Evolutionary conservation across 2,888 invertebrate genomes (phyloP).

Genomic region (Agrotis ipsilon): DNA sequence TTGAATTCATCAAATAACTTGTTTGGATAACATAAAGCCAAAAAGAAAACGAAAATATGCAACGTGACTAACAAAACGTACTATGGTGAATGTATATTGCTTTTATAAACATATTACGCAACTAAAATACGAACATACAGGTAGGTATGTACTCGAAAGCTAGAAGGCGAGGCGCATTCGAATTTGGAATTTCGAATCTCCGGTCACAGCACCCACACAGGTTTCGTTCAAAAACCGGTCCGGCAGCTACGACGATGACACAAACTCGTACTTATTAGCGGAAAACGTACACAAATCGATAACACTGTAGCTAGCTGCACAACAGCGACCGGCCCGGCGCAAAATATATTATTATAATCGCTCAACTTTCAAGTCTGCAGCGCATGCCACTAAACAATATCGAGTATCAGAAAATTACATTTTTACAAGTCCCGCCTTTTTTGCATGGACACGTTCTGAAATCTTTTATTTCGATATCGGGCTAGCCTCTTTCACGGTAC

Average conservation of each 20-base stretch:
- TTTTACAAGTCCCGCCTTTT: slow-evolving; percentile 77
- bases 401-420: slow-evolving; percentile 52
- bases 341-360: slow-evolving; percentile 64
- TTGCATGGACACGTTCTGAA: slow-evolving; percentile 65
- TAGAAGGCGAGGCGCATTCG: slow-evolving; percentile 64
- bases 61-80: slow-evolving; percentile 67
- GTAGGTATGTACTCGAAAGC: slow-evolving; percentile 73
- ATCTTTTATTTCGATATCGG: slow-evolving; percentile 58
- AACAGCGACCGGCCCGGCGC: slow-evolving; percentile 70
- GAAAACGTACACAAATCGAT: slow-evolving; percentile 89
- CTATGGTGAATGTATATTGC: slow-evolving; percentile 48
- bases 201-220: slow-evolving; percentile 81
- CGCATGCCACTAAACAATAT: slow-evolving; percentile 63
- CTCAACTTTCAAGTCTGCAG: slow-evolving; percentile 70
- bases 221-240: slow-evolving; percentile 86
- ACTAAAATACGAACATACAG: slow-evolving; percentile 73
- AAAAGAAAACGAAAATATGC: slow-evolving; percentile 29
- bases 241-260: slow-evolving; percentile 80
- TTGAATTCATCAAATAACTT: slow-evolving; percentile 14
- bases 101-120: slow-evolving; percentile 80
- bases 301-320: slow-evolving; percentile 77
- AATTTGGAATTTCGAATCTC: slow-evolving; percentile 80
- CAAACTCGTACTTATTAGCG: slow-evolving; percentile 88
- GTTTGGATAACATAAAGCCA: slow-evolving; percentile 20
- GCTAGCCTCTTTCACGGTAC: slow-evolving; percentile 67